Conservation (phyloP, 1,140 invertebrate genomes). For the Tenebrio molitor region DNA sequence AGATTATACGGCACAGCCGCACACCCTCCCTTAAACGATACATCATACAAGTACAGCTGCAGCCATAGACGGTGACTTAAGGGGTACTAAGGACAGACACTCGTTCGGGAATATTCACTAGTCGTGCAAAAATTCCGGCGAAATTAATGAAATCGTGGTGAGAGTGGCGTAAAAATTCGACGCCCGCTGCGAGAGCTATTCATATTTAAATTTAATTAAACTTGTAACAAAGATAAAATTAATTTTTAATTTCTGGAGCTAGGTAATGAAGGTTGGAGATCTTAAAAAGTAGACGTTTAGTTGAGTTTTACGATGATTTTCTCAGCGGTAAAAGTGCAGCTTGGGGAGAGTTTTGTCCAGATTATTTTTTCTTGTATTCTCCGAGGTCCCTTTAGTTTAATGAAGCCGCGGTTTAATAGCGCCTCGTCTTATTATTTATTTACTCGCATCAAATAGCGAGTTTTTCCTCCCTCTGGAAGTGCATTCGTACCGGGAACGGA, state of each 20-base stretch:
- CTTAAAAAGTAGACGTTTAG: conserved; percentile 59
- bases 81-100: conserved; percentile 45
- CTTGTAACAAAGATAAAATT: conserved; percentile 64
- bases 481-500: conserved; percentile 43
- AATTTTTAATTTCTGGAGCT: conserved; percentile 63
- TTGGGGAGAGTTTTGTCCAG: conserved; percentile 60
- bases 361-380: conserved; percentile 64
- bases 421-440: conserved; percentile 58
- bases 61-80: conserved; percentile 49
- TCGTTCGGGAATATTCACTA: conserved; percentile 47
- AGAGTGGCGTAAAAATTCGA: conserved; percentile 54
- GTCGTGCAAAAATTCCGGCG: conserved; percentile 28
- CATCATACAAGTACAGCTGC: conserved; percentile 61
- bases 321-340: conserved; percentile 56
- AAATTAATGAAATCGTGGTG: conserved; percentile 35
- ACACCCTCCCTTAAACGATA: conserved; percentile 65
- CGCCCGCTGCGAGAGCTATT: conserved; percentile 59
- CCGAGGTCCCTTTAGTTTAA: conserved; percentile 62
- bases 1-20: conserved; percentile 66
- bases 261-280: conserved; percentile 61
- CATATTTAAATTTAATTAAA: conserved; percentile 64
- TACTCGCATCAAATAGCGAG: conserved; percentile 56
- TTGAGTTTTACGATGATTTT: conserved; percentile 59
- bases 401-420: conserved; percentile 58
- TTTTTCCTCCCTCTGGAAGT: conserved; percentile 39